Percentiles rank a stretch among this genome's conserved stretches.
Evolutionary conservation across 2,888 invertebrate genomes (phyloP).

Genomic region (Heliconius sara): DNA sequence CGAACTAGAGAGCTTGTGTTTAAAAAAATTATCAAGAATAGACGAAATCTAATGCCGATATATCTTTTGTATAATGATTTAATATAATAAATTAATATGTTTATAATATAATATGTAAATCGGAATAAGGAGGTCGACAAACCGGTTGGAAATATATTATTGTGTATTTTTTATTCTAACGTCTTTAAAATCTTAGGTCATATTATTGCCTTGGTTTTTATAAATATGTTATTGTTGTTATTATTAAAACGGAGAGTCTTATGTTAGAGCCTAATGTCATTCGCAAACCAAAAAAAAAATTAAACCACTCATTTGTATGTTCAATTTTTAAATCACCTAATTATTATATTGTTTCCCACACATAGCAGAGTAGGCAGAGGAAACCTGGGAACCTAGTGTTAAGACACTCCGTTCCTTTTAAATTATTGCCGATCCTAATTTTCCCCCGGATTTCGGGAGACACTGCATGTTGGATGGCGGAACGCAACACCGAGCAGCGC

Average conservation of each 20-base stretch:
- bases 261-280: too few species aligned
- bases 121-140: slow-evolving; percentile 11
- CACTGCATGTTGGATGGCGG: too few species aligned
- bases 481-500: too few species aligned
- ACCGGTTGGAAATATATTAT: slow-evolving; percentile 21
- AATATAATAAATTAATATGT: slow-evolving; percentile 11
- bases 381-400: too few species aligned
- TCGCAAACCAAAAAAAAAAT: too few species aligned
- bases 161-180: not conserved
- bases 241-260: not conserved
- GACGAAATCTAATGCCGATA: slow-evolving; percentile 22
- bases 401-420: too few species aligned
- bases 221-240: slow-evolving; percentile 1
- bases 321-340: not conserved
- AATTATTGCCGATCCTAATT: too few species aligned
- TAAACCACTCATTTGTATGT: not conserved
- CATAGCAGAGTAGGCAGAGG: too few species aligned
- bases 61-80: not conserved
- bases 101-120: slow-evolving; percentile 28
- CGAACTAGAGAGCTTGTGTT: slow-evolving; percentile 29
- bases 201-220: slow-evolving; percentile 20
- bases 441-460: too few species aligned
- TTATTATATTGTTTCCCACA: too few species aligned
- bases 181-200: slow-evolving; percentile 28
- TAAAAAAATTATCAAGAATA: slow-evolving; percentile 16